Evolutionary conservation across 2,888 invertebrate genomes (phyloP).

Genomic region (Tinea trinotella): DNA sequence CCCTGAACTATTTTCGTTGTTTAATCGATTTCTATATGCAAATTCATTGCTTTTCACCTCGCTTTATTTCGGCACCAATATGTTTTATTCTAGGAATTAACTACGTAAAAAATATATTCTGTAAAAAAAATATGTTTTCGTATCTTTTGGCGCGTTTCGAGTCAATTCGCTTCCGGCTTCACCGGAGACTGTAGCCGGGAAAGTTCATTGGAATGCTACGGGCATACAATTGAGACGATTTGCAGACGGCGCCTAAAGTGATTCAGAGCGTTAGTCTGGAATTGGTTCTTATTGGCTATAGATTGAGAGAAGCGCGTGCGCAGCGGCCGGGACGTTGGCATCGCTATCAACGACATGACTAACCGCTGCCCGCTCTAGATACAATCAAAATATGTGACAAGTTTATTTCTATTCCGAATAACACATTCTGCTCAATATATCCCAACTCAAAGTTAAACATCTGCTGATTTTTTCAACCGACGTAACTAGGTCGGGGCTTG

Average conservation of each 20-base stretch:
- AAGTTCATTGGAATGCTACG: background rate
- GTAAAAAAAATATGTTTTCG: background rate
- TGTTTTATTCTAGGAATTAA: background rate
- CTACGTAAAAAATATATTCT: background rate
- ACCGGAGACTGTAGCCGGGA: background rate
- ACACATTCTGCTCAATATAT: conserved; percentile 67
- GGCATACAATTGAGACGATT: conserved; percentile 57
- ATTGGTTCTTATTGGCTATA: conserved; percentile 54
- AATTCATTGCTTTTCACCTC: conserved; percentile 13
- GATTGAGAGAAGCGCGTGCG: conserved; percentile 43
- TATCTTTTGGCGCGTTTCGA: background rate
- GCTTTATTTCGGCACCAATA: background rate
- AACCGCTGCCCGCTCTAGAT: conserved; percentile 67
- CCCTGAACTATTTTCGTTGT: conserved; percentile 10
- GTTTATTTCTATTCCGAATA: conserved; percentile 72
- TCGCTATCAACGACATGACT: conserved; percentile 63
- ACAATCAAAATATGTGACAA: conserved; percentile 73
- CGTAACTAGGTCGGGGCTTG: conserved; percentile 70
- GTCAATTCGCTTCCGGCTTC: background rate
- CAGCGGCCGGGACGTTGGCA: conserved; percentile 64
- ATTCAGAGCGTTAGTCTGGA: conserved; percentile 61
- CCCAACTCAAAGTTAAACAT: conserved; percentile 63
- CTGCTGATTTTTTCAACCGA: conserved; percentile 67
- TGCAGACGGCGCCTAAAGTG: conserved; percentile 65
- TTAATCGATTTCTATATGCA: conserved; percentile 9